Conservation (phyloP, 2,113 vertebrate species). For the Uria lomvia region DNA sequence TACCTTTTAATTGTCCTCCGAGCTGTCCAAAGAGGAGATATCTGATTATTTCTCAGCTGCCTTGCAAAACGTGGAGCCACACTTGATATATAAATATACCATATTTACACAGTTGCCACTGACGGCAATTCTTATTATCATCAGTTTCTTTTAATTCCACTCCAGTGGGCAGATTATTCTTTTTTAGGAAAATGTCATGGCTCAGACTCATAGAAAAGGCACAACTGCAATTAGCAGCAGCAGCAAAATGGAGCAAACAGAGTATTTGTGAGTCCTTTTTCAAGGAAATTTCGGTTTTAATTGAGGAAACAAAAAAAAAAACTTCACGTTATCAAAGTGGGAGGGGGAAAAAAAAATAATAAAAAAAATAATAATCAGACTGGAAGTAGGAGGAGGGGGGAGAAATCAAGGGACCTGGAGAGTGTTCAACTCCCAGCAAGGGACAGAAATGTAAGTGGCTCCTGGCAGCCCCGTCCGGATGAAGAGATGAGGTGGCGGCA, state of each 20-base stretch:
- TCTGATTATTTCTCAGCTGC: not conserved
- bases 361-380: not conserved
- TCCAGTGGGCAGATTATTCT: not conserved
- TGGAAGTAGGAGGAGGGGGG: not conserved
- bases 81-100: not conserved
- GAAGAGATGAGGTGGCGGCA: slow-evolving; percentile 31
- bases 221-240: not conserved
- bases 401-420: slow-evolving; percentile 61
- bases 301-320: not conserved
- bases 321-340: not conserved
- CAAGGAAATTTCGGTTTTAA: not conserved
- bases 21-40: not conserved
- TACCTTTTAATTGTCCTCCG: not conserved
- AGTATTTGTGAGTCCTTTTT: not conserved
- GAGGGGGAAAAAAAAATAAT: not conserved
- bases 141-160: not conserved
- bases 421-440: slow-evolving; percentile 61
- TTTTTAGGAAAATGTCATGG: not conserved
- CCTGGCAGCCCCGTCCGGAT: slow-evolving; percentile 46
- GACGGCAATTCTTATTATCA: not conserved
- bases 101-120: not conserved
- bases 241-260: not conserved
- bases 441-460: slow-evolving; percentile 38
- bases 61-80: not conserved
- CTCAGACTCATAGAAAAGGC: not conserved